Conservation (phyloP, 1,140 invertebrate species). For the Drosophila ercepeae region DNA sequence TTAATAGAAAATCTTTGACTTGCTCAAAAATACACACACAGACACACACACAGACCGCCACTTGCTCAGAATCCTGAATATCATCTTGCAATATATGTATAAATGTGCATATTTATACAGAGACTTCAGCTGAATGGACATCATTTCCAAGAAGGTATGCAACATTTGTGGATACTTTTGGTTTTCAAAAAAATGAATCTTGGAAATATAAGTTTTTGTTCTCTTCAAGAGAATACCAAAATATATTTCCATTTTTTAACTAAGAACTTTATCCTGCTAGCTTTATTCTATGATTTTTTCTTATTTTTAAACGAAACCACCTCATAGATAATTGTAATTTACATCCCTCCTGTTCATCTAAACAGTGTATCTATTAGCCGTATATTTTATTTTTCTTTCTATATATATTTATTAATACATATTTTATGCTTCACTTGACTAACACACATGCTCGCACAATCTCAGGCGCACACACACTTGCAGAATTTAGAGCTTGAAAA, state of each 20-base stretch:
- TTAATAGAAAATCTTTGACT: conserved; percentile 82
- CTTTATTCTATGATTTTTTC: too few relatives aligned
- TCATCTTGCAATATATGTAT: conserved; percentile 1
- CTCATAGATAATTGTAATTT: too few relatives aligned
- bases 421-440: conserved; percentile 71
- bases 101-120: conserved; percentile 33
- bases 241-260: not conserved
- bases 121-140: conserved; percentile 6
- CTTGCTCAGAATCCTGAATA: conserved; percentile 9
- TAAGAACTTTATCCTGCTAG: too few relatives aligned
- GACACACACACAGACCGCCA: conserved; percentile 25
- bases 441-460: conserved; percentile 13
- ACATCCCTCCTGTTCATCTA: not conserved
- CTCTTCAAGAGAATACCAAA: not conserved
- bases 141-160: conserved; percentile 7
- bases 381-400: conserved; percentile 15
- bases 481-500: conserved; percentile 63
- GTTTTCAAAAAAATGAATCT: conserved; percentile 5
- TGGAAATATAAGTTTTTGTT: not conserved
- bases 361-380: conserved; percentile 9
- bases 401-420: conserved; percentile 65
- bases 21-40: conserved; percentile 56
- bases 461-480: conserved; percentile 7
- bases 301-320: too few relatives aligned
- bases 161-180: not conserved